Evolutionary conservation across 2,113 vertebrate genomes (phyloP).

Genomic region (Odontesthes bonariensis): DNA sequence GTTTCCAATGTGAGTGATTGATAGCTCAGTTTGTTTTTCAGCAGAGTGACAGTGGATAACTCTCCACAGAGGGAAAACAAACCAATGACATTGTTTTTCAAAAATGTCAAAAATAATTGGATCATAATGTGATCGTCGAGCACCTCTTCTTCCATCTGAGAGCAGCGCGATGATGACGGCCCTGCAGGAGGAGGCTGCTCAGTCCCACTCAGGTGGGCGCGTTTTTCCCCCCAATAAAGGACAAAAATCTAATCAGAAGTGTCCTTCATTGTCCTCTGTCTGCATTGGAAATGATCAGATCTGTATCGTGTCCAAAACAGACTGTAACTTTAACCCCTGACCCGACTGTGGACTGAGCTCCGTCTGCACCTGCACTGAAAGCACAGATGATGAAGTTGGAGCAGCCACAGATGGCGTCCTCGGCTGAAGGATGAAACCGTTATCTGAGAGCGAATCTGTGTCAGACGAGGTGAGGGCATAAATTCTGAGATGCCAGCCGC

Average conservation of each 20-base stretch:
- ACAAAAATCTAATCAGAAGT: too few relatives aligned
- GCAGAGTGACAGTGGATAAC: conserved; percentile 16
- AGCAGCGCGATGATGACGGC: too few relatives aligned
- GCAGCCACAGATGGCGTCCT: too few relatives aligned
- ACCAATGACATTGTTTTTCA: conserved; percentile 8
- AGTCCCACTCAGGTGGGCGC: too few relatives aligned
- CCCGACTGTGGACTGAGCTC: too few relatives aligned
- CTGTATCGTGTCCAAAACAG: neutral
- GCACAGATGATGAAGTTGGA: too few relatives aligned
- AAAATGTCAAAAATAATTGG: conserved; percentile 54
- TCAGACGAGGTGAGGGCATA: neutral
- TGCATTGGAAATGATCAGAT: neutral
- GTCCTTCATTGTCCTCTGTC: neutral
- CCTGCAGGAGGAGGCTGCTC: too few relatives aligned
- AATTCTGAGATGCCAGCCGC: neutral
- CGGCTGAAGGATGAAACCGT: neutral
- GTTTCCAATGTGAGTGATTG: conserved; percentile 11
- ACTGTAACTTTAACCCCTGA: too few relatives aligned
- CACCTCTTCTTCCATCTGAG: conserved; percentile 6
- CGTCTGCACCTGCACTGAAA: too few relatives aligned
- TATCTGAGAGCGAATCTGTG: too few relatives aligned
- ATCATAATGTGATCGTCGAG: conserved; percentile 26
- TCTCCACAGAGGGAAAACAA: neutral
- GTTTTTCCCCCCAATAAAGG: too few relatives aligned
- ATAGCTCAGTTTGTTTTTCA: neutral